Base-by-base conservation (phyloP, 2,113 vertebrate species). In the Clinocottus analis region DNA sequence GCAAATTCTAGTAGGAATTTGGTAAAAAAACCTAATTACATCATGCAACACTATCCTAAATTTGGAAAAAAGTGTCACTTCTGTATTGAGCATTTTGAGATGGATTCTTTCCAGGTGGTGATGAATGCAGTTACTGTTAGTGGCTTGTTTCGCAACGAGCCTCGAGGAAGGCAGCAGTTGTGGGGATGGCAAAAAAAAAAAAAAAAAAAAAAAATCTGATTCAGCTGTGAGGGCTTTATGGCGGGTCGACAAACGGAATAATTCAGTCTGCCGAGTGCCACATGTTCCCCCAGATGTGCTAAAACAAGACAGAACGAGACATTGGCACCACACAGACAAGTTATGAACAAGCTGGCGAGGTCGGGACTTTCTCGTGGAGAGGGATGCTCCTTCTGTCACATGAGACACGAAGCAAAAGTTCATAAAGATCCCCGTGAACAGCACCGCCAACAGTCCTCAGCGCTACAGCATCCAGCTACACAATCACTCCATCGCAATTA, bases 281-380 rank as follows among this genome's bases (percentile, higher is more conserved):
- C 80, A 86, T 86, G 82, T 69, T 82, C 37, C 45, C 45, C 63
- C 84, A 88, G 84, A 87, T 88, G 82, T 81, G 62, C 49, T 25
- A 7, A 72, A 87, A 74, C 66, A 68, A 51, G 51, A 45, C 1
- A 17, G 21, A 69, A 29, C 5, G 41, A 66, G 82, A 64, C 55
- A 56, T 37, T 43, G 47, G 37, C 43, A 39, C 12, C 25, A 9
- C 45, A 25, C 37, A 78, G 51, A 55, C 41, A 62, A 63, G 37
- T 64, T 77, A 66, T 35, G 13, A 66, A 70, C 58, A 47, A 68
- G 77, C 76, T 64, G 77, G 11, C 51, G 66, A 65, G 33, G 63
- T 72, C 21, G 11, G 55, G 68, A 37, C 29, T 23, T 0, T n/a
- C 13, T 10, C 53, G 71, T 51, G 37, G 25, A 76, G 58, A 76